Conservation (phyloP, 2,113 vertebrate species). For the Cynoglossus semilaevis region DNA sequence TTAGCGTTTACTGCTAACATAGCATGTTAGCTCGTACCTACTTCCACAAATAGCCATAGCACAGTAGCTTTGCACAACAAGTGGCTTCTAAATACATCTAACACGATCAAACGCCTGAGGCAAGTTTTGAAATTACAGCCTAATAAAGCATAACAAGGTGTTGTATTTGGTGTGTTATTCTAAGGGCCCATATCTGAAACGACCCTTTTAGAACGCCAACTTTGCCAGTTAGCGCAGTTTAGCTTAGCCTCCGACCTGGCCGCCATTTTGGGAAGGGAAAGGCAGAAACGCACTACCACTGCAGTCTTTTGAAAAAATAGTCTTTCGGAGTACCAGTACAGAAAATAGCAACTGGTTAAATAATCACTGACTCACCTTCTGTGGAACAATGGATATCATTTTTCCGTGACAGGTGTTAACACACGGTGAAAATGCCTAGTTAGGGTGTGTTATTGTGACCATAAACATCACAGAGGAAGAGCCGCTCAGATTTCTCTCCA, state of each 20-base stretch:
- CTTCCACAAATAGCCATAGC: conserved; percentile 52
- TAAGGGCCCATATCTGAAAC: not conserved
- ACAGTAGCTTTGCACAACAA: conserved; percentile 43
- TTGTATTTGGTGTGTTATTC: not conserved
- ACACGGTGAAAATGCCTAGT: not conserved
- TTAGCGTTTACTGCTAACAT: conserved; percentile 46
- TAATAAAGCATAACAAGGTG: fast-evolving
- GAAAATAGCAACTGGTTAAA: not conserved
- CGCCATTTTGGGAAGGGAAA: conserved; percentile 78
- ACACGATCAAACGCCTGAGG: no score
- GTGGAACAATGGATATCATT: conserved; percentile 27
- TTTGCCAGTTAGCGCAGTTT: conserved; percentile 42
- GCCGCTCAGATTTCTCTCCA: conserved; percentile 69
- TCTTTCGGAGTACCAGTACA: conserved; percentile 49
- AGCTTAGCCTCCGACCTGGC: conserved; percentile 69
- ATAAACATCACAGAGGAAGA: conserved; percentile 64
- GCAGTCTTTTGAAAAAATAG: conserved; percentile 70
- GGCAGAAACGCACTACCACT: conserved; percentile 65
- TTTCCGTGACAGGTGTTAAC: not conserved
- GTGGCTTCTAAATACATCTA: not conserved
- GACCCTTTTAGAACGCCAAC: conserved; percentile 26
- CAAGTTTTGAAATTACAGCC: not conserved
- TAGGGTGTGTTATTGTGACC: conserved; percentile 42
- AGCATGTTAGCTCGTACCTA: conserved; percentile 50
- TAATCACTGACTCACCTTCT: conserved; percentile 54